Percentiles rank a stretch among this genome's conserved stretches.
Conservation (phyloP, 2,113 vertebrate species). For the Paracanthobrama guichenoti region DNA sequence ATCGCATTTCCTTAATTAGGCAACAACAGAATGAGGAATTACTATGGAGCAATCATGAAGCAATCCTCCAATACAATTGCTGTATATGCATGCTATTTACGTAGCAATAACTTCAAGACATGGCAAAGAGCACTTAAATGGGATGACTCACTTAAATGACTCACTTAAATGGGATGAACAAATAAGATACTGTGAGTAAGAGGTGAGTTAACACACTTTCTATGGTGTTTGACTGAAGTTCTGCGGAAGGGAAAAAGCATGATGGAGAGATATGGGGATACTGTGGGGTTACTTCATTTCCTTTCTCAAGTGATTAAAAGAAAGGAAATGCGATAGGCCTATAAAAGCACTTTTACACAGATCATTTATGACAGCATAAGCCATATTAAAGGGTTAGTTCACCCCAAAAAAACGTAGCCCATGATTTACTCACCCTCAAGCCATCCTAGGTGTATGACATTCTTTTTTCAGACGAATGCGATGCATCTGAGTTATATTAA, state of each 20-base stretch:
- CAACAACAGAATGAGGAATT: slow-evolving; percentile 4
- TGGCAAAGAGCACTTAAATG: background rate
- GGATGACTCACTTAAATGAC: background rate
- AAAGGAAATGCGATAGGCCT: background rate
- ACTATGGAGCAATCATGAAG: slow-evolving; percentile 4
- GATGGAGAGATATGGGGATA: background rate
- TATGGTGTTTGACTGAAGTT: background rate
- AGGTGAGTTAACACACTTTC: background rate
- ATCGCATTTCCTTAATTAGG: slow-evolving; percentile 5
- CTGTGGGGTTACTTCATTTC: slow-evolving; percentile 4
- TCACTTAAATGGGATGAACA: background rate
- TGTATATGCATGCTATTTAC: background rate
- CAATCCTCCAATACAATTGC: background rate
- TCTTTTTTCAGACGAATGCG: no score
- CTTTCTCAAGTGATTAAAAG: background rate
- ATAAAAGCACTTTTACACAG: background rate
- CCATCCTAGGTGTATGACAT: no score
- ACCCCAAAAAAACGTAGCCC: no score
- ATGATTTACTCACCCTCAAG: no score
- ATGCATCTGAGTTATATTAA: no score
- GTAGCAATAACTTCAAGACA: background rate
- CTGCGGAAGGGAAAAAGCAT: background rate
- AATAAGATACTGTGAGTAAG: background rate
- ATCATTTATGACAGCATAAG: background rate
- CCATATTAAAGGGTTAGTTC: no score